These are phyloP conservation scores for Cacoxenus indagator DNA, from an alignment of 2,888 invertebrate species.

Conservation along the genomic window DNA sequence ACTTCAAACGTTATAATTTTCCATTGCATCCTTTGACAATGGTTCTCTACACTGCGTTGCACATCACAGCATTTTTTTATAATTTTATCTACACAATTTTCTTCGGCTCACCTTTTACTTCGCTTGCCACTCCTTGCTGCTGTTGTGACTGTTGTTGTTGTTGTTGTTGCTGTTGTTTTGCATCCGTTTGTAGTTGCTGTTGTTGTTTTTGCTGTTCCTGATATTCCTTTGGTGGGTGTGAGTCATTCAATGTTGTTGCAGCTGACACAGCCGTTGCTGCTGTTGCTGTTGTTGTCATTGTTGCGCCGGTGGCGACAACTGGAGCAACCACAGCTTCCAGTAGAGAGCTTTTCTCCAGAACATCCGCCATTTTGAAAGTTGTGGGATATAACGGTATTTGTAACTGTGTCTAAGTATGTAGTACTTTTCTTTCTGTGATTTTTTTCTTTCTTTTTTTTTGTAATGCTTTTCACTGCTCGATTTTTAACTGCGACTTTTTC, in stretches of 20 bases:
- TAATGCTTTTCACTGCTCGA: slow-evolving; percentile 39
- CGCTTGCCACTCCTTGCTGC: slow-evolving; percentile 48
- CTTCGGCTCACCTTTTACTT: slow-evolving; percentile 32
- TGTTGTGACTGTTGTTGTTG: slow-evolving; percentile 50
- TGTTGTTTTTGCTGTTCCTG: slow-evolving; percentile 34
- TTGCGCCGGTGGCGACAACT: slow-evolving; percentile 40
- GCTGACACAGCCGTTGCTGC: slow-evolving; percentile 36
- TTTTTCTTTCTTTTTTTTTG: slow-evolving; percentile 39
- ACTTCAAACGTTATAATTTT: background rate
- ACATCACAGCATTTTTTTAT: no score
- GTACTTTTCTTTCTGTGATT: slow-evolving; percentile 31
- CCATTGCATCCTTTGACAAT: background rate
- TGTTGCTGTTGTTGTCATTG: slow-evolving; percentile 38
- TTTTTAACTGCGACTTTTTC: slow-evolving; percentile 26
- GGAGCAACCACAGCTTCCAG: slow-evolving; percentile 60
- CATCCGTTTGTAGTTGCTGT: slow-evolving; percentile 38
- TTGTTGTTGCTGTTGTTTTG: slow-evolving; percentile 40
- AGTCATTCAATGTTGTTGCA: slow-evolving; percentile 36
- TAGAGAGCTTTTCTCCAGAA: slow-evolving; percentile 68
- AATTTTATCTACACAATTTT: background rate
- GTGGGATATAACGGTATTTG: slow-evolving; percentile 25
- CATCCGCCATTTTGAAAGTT: slow-evolving; percentile 66
- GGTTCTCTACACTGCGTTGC: background rate
- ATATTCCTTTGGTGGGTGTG: slow-evolving; percentile 29
- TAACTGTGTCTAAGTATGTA: slow-evolving; percentile 27